Evolutionary conservation across 1,140 invertebrate species (phyloP).

Genomic region (Fopius arisanus): DNA sequence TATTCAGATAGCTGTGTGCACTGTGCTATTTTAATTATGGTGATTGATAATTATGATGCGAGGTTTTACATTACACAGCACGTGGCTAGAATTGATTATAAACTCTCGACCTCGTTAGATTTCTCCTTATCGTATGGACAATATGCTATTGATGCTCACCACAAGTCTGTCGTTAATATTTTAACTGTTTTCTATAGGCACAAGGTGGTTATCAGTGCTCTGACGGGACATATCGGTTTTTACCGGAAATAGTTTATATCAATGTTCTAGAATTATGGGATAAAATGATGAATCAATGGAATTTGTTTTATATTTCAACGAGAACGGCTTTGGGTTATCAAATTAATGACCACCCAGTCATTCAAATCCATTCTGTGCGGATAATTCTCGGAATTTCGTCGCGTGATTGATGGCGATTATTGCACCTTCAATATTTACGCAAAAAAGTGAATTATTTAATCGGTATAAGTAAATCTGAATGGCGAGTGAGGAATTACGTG

Average conservation of each 20-base stretch:
- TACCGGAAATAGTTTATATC: background rate
- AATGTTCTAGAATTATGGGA: too few relatives aligned
- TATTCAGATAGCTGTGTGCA: background rate
- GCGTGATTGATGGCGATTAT: background rate
- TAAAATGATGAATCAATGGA: background rate
- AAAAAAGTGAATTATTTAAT: background rate
- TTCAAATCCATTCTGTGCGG: background rate
- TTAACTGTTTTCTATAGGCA: background rate
- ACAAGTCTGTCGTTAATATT: background rate
- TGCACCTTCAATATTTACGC: background rate
- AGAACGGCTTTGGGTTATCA: background rate
- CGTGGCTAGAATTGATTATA: conserved; percentile 26
- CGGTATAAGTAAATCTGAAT: background rate
- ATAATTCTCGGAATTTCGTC: background rate
- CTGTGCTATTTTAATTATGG: conserved; percentile 2
- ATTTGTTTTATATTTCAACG: too few relatives aligned
- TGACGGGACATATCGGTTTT: background rate
- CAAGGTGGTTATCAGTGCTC: background rate
- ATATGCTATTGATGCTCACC: background rate
- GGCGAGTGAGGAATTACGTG: background rate
- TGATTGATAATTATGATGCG: conserved; percentile 21
- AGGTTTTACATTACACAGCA: background rate
- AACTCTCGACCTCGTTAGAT: background rate
- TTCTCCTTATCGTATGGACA: background rate
- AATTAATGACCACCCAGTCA: background rate